Evolutionary conservation across 2,888 invertebrate genomes (phyloP).

Genomic region (Dryadula phaetusa): DNA sequence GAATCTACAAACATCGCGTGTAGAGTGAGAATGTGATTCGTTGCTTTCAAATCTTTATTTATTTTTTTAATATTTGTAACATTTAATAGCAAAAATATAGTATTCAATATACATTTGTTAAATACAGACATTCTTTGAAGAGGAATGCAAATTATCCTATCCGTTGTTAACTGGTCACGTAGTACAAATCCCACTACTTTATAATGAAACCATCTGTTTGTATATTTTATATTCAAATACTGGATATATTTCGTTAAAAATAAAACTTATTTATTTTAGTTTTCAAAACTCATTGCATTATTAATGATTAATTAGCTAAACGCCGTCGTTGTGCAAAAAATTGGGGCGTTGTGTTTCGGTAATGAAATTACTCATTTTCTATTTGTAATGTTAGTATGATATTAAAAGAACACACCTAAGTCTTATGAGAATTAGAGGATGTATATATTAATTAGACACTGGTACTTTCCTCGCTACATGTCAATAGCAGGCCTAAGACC

Average conservation of each 20-base stretch:
- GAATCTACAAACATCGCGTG: no score
- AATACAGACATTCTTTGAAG: conserved; percentile 13
- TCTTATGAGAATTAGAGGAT: not conserved
- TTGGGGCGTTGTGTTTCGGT: no score
- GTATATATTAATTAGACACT: not conserved
- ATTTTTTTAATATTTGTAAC: not conserved
- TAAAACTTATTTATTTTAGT: not conserved
- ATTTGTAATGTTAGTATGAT: no score
- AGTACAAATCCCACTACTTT: conserved; percentile 15
- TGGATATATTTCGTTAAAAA: not conserved
- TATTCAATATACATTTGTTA: not conserved
- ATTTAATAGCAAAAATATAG: not conserved
- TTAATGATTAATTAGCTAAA: not conserved
- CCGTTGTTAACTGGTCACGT: conserved; percentile 18
- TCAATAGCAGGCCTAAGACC: not conserved
- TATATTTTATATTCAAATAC: conserved; percentile 3
- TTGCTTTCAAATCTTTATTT: not conserved
- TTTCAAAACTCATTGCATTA: not conserved
- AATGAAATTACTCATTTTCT: no score
- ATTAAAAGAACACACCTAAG: no score
- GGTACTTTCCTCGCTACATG: not conserved
- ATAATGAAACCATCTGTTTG: conserved; percentile 21
- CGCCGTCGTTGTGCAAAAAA: not conserved
- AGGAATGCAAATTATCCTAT: conserved; percentile 21
- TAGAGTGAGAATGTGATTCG: no score